Percentiles rank a stretch among this genome's conserved stretches.
phyloP scores from a whole-genome alignment of 1,140 invertebrate genomes.

The Chymomyza costata region DNA sequence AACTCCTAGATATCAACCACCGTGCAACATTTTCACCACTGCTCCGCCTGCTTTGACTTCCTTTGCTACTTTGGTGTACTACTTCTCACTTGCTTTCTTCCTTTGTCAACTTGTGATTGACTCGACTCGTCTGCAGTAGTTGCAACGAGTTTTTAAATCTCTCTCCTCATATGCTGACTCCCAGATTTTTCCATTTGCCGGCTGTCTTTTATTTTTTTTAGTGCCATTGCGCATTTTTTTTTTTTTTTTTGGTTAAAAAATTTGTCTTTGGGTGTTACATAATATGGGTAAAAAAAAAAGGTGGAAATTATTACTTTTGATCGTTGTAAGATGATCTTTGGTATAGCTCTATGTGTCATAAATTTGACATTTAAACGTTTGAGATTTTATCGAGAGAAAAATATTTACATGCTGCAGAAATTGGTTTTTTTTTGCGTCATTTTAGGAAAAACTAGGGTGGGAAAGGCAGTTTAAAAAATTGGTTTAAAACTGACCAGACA shows the following conservation, averaged over 20 bases:
- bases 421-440: no score
- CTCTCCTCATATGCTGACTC: slow-evolving; percentile 3
- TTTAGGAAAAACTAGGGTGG: no score
- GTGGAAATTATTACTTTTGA: slow-evolving; percentile 23
- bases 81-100: slow-evolving; percentile 40
- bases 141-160: slow-evolving; percentile 5
- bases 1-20: slow-evolving; percentile 50
- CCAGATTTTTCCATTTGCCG: slow-evolving; percentile 13
- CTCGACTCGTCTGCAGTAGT: slow-evolving; percentile 29
- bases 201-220: slow-evolving; percentile 55
- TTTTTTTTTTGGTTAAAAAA: slow-evolving; percentile 33
- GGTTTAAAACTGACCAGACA: no score
- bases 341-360: slow-evolving; percentile 45
- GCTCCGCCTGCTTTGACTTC: slow-evolving; percentile 35
- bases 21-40: slow-evolving; percentile 7
- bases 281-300: slow-evolving; percentile 20
- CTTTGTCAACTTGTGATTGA: slow-evolving; percentile 63
- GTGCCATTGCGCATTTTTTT: no score
- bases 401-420: no score
- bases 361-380: slow-evolving; percentile 69
- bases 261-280: background rate
- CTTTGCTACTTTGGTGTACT: slow-evolving; percentile 1
- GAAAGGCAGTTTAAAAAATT: no score
- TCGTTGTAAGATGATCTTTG: slow-evolving; percentile 59
- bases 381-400: slow-evolving; percentile 1